phyloP scores from a whole-genome alignment of 2,113 vertebrate species.

The Connochaetes taurinus region DNA sequence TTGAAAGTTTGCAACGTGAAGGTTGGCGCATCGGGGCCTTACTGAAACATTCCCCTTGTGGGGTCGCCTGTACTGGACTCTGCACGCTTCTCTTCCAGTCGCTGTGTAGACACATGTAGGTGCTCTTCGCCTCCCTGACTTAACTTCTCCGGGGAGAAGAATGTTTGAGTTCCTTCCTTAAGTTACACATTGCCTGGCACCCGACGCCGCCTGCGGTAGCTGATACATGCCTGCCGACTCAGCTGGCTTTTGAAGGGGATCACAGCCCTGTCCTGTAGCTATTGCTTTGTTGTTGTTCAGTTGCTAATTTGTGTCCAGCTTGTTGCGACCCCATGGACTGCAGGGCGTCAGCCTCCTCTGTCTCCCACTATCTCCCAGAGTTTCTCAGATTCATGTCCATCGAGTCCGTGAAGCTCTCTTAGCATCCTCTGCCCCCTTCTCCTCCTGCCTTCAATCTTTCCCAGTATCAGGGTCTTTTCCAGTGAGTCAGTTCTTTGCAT shows the following conservation, averaged over 20 bases:
- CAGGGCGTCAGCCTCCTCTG: neutral
- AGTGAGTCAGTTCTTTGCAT: neutral
- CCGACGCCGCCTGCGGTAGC: neutral
- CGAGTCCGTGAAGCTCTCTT: neutral
- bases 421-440: neutral
- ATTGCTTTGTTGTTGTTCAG: neutral
- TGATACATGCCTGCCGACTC: neutral
- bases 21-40: fast-evolving
- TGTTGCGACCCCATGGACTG: fast-evolving
- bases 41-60: fast-evolving
- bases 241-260: neutral
- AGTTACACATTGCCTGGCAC: neutral
- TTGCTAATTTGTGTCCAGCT: neutral
- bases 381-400: neutral
- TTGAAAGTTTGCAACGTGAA: neutral
- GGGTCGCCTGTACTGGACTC: neutral
- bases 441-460: neutral
- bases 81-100: neutral
- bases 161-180: neutral
- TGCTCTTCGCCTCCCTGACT: neutral
- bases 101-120: neutral
- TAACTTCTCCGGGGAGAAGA: neutral
- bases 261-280: neutral
- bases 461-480: neutral
- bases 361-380: neutral